These are phyloP conservation scores for Leptobrachium leishanense DNA, from an alignment of 2,113 vertebrate genomes.

Conservation along the genomic window DNA sequence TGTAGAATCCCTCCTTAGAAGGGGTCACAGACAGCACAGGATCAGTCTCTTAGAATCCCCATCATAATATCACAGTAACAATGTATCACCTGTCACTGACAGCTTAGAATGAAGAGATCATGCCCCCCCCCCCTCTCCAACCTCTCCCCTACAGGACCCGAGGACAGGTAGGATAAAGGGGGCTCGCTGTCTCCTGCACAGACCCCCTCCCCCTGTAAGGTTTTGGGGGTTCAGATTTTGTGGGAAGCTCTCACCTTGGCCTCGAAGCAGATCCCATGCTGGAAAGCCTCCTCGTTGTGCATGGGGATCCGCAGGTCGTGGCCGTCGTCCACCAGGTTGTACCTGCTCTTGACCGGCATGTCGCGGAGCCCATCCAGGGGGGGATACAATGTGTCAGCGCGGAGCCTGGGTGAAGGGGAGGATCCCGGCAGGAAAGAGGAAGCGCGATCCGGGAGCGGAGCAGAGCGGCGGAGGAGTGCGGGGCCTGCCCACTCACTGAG, in stretches of 20 bases:
- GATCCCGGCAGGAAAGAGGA: constrained; percentile 26
- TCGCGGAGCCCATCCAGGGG: constrained; percentile 26
- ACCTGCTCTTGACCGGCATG: constrained; percentile 73
- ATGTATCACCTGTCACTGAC: too few relatives aligned
- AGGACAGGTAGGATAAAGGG: too few relatives aligned
- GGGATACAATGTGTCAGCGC: not conserved
- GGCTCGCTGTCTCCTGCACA: not conserved
- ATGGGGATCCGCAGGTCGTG: constrained; percentile 83
- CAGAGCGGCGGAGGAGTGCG: not conserved
- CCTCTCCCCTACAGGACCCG: too few relatives aligned
- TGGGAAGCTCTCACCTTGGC: constrained; percentile 77
- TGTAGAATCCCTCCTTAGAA: too few relatives aligned
- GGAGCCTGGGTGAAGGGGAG: constrained; percentile 6
- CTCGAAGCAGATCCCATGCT: constrained; percentile 87
- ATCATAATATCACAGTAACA: too few relatives aligned
- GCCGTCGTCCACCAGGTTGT: constrained; percentile 90
- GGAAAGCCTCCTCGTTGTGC: constrained; percentile 88
- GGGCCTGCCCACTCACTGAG: constrained; percentile 13
- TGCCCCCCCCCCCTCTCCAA: too few relatives aligned
- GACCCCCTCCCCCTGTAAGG: not conserved
- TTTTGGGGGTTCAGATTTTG: not conserved
- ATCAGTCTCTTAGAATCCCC: too few relatives aligned
- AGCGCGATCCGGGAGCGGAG: constrained; percentile 14
- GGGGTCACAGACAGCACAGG: too few relatives aligned
- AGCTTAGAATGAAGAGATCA: too few relatives aligned